Percentiles rank a stretch among this genome's conserved stretches.
phyloP scores from a whole-genome alignment of 2,888 invertebrate species.

The Pemphredon lugubris region DNA sequence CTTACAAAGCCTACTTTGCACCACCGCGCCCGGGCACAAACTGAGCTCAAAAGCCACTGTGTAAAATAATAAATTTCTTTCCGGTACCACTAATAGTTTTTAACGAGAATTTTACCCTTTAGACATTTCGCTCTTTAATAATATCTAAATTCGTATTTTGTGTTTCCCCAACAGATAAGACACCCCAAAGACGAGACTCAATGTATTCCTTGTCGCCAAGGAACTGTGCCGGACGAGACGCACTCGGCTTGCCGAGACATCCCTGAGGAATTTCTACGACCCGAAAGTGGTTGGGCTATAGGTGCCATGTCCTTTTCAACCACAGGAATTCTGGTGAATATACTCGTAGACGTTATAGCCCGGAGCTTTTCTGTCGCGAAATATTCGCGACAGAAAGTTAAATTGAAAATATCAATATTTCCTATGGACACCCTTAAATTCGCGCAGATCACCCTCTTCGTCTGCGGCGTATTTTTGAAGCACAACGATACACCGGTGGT shows the following conservation, averaged over 20 bases:
- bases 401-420: neutral
- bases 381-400: too few relatives aligned
- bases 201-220: constrained; percentile 91
- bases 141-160: neutral
- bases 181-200: constrained; percentile 91
- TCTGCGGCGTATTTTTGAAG: constrained; percentile 90
- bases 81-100: too few relatives aligned
- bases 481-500: constrained; percentile 98
- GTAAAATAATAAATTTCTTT: too few relatives aligned
- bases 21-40: too few relatives aligned
- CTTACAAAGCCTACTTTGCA: too few relatives aligned
- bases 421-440: neutral
- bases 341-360: neutral
- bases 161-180: constrained; percentile 90
- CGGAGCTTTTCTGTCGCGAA: too few relatives aligned
- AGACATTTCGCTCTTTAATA: neutral
- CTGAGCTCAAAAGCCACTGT: too few relatives aligned
- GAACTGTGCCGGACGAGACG: constrained; percentile 90
- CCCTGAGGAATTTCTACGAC: constrained; percentile 90
- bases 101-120: neutral
- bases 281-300: constrained; percentile 94
- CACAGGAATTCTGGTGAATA: constrained; percentile 90
- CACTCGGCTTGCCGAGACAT: constrained; percentile 89
- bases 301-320: constrained; percentile 95
- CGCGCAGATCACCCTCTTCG: constrained; percentile 83